Evolutionary conservation across 2,888 invertebrate species (phyloP), one percentile per base, ranked within the genome.

Genomic region (Ochropleura leucogaster): DNA sequence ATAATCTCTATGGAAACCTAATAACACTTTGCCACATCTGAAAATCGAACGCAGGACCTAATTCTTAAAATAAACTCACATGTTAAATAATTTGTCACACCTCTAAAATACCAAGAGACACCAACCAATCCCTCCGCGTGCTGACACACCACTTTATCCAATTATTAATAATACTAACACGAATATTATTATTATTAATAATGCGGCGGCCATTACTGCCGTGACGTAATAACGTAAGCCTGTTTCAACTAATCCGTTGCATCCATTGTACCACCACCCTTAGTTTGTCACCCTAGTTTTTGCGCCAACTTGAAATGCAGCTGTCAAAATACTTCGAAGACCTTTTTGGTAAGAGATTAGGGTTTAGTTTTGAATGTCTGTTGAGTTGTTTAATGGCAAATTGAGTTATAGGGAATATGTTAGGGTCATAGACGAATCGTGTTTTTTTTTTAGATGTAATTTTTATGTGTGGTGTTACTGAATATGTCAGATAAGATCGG

Each of bases 171-270:
- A 83, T 79, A 85, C 68, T 85, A 68, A 80, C 65, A 84, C 69
- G 81, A 88, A 79, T 89, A 90, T 89, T 90, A 90, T 87, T 90
- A 89, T 85, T 91, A 90, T 83, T 90, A 90, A 88, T 88, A 87
- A 85, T 78, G 60, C 67, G 79, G 85, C 89, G 83, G 90, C 93
- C 94, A 94, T 94, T 92, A 88, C 85, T 91, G 88, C 90, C 90
- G 94, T 94, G 94, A 94, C 93, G 94, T 95, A 93, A 95, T 92
- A 93, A 90, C 91, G 92, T 96, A 95, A 96, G 93, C 95, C 92
- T 93, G 89, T 88, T 89, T 90, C 88, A 84, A 90, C 91, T 95
- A 94, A 95, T 95, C 95, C 95, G 60, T 72, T 76, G 87, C 88
- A 86, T 86, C 92, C 85, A 94, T 95, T 95, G 94, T 95, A 87